Percentiles rank a stretch among this genome's conserved stretches.
Evolutionary conservation across 2,797 vertebrate genomes (phyloP).

Genomic region (Sebastes matsubarae): DNA sequence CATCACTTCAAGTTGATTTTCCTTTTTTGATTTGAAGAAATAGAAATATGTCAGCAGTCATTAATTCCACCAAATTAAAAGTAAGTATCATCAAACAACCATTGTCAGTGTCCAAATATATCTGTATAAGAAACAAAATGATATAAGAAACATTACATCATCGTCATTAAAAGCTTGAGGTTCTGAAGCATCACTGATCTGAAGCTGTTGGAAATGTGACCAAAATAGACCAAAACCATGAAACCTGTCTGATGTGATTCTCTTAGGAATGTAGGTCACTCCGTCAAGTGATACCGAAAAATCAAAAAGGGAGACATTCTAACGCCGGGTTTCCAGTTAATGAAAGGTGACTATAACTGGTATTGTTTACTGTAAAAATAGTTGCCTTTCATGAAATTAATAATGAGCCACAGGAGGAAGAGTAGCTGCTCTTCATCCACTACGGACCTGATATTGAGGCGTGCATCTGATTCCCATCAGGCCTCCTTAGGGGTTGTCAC

Average conservation of each 20-base stretch:
- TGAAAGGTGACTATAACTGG: conserved; percentile 14
- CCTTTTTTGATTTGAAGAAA: background rate
- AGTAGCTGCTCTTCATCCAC: background rate
- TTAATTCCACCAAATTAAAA: background rate
- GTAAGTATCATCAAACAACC: background rate
- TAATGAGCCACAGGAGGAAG: conserved; percentile 10
- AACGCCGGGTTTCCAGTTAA: conserved; percentile 4
- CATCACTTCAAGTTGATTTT: background rate
- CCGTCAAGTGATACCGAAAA: conserved; percentile 25
- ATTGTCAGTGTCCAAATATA: background rate
- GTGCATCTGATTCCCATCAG: conserved; percentile 26
- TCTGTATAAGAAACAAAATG: background rate
- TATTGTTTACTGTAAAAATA: conserved; percentile 22
- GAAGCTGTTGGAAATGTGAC: conserved; percentile 29
- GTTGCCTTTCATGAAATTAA: background rate
- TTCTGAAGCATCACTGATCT: conserved; percentile 38
- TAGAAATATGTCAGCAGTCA: background rate
- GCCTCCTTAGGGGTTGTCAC: background rate
- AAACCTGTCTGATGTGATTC: conserved; percentile 31
- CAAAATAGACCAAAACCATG: conserved; percentile 45
- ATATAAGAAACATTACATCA: conserved; percentile 12
- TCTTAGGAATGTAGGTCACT: conserved; percentile 53
- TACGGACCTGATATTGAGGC: background rate
- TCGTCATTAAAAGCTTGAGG: conserved; percentile 10
- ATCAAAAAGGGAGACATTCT: conserved; percentile 3